phyloP scores from a whole-genome alignment of 2,113 vertebrate genomes.

The Cottus gobio region DNA sequence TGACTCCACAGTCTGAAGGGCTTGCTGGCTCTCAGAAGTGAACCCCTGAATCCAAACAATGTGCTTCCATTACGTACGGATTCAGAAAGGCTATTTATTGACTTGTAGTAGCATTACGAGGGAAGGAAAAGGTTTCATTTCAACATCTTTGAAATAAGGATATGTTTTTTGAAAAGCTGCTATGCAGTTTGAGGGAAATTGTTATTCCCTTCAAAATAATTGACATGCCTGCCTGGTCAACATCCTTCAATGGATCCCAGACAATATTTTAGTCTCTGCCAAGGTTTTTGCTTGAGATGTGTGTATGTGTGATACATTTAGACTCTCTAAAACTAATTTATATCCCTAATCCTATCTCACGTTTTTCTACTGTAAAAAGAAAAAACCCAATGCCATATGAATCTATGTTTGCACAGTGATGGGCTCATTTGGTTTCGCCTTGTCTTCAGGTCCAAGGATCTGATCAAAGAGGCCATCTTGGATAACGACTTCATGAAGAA shows the following conservation, averaged over 20 bases:
- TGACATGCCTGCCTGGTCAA: neutral
- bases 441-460: constrained; percentile 92
- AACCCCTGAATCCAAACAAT: constrained; percentile 37
- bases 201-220: constrained; percentile 9
- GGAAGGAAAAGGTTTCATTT: constrained; percentile 32
- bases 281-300: constrained; percentile 3
- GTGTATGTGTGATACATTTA: neutral
- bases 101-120: constrained; percentile 14
- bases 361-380: neutral
- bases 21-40: constrained; percentile 39
- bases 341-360: neutral
- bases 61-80: constrained; percentile 38
- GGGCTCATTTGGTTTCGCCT: constrained; percentile 18
- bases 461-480: constrained; percentile 98
- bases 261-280: neutral
- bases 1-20: constrained; percentile 43
- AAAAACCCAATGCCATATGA: neutral
- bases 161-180: constrained; percentile 22
- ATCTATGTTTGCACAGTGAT: neutral
- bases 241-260: neutral
- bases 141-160: constrained; percentile 28
- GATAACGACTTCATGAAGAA: constrained; percentile 99
- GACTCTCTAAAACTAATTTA: neutral
- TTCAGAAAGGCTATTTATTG: constrained; percentile 38
- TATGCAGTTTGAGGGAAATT: neutral